Conservation (phyloP, 2,113 vertebrate genomes). For the Apodemus speciosus region DNA sequence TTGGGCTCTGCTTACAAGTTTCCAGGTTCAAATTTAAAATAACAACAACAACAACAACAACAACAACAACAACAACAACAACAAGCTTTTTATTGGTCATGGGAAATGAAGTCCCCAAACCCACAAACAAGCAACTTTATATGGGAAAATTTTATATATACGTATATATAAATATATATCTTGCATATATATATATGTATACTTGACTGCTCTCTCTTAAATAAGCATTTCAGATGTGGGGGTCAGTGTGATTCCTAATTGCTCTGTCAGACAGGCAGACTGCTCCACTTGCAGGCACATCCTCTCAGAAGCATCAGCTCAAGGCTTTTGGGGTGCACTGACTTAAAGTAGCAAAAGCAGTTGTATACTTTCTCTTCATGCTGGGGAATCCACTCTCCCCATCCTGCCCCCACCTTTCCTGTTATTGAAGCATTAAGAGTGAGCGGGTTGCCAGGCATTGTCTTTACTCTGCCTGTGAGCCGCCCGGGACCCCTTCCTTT, state of each 20-base stretch:
- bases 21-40: constrained; percentile 53
- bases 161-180: no score
- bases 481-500: background rate
- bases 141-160: constrained; percentile 47
- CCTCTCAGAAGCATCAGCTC: background rate
- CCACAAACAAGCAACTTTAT: constrained; percentile 55
- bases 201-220: constrained; percentile 70
- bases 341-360: background rate
- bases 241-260: constrained; percentile 6
- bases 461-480: background rate
- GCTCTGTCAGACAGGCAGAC: background rate
- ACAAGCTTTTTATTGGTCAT: constrained; percentile 38
- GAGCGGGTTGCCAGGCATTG: background rate
- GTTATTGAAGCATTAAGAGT: background rate
- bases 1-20: constrained; percentile 23
- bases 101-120: constrained; percentile 54
- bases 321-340: background rate
- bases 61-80: background rate
- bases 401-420: no score
- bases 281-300: accelerated
- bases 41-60: no score
- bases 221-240: constrained; percentile 63
- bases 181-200: no score
- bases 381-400: background rate
- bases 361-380: background rate